A percentile compares a stretch with the other conserved stretches of the same genome.
Conservation (phyloP, 2,888 invertebrate genomes). For the Choristoneura rosaceana region DNA sequence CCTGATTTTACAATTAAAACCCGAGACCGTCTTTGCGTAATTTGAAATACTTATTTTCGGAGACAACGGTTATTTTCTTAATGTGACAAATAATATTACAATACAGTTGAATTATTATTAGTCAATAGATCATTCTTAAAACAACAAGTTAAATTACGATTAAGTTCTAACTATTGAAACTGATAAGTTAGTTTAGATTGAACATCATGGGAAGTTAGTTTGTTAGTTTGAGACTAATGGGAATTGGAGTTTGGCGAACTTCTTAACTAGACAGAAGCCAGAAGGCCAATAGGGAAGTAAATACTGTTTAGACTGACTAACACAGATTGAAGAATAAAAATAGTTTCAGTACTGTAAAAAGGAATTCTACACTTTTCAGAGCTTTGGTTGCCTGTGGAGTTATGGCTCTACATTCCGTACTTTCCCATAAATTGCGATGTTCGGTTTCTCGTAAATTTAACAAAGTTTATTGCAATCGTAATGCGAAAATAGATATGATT, state of each 20-base stretch:
- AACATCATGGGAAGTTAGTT: constrained; percentile 59
- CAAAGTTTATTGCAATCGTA: constrained; percentile 14
- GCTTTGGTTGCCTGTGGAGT: background rate
- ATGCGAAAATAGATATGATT: constrained; percentile 14
- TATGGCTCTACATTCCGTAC: constrained; percentile 1
- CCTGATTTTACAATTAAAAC: background rate
- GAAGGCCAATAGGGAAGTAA: constrained; percentile 30
- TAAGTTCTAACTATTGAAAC: constrained; percentile 52
- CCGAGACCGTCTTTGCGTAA: background rate
- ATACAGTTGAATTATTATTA: background rate
- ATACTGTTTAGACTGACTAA: constrained; percentile 8
- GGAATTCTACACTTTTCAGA: background rate
- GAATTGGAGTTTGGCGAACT: constrained; percentile 52
- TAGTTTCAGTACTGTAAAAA: background rate
- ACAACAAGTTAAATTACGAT: constrained; percentile 55
- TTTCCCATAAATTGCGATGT: constrained; percentile 7
- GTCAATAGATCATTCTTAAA: constrained; percentile 48
- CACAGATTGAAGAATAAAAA: background rate
- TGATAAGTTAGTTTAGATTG: constrained; percentile 58
- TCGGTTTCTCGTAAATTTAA: constrained; percentile 5
- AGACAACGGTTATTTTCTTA: background rate
- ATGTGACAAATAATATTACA: background rate
- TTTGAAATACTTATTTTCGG: background rate
- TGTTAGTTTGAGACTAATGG: constrained; percentile 59
- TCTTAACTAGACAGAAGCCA: constrained; percentile 33